Conservation (phyloP, 2,797 vertebrate species). For the Gymnoscopelus braueri region DNA sequence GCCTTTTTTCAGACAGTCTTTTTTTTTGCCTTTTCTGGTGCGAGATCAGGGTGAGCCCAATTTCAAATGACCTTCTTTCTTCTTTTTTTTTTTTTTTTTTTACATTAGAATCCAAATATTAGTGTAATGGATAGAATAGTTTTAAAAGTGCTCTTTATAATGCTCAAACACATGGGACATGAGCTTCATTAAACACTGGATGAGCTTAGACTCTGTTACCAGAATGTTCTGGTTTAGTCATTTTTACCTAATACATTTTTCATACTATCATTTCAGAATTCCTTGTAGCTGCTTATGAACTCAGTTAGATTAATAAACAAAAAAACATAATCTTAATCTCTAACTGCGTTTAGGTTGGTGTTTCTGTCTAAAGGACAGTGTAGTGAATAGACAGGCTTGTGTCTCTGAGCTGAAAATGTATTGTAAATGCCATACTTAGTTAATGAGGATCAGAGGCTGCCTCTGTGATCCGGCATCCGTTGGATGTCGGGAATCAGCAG, state of each 20-base stretch:
- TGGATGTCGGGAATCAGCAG: conserved; percentile 63
- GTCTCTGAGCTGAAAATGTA: conserved; percentile 52
- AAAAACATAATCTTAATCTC: neutral
- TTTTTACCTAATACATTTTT: too few relatives aligned
- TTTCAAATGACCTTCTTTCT: too few relatives aligned
- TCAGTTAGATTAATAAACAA: too few relatives aligned
- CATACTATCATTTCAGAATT: too few relatives aligned
- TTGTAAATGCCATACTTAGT: conserved; percentile 67
- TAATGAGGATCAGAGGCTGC: conserved; percentile 75
- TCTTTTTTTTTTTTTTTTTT: neutral
- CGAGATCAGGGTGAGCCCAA: too few relatives aligned
- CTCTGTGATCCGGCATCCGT: conserved; percentile 65
- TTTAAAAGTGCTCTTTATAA: conserved; percentile 4
- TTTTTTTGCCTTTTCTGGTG: too few relatives aligned
- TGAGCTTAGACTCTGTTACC: too few relatives aligned
- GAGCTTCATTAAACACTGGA: too few relatives aligned
- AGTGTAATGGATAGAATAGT: conserved; percentile 28
- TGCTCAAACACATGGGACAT: conserved; percentile 17
- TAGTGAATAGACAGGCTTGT: conserved; percentile 27
- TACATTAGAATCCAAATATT: conserved; percentile 8
- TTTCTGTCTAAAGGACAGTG: conserved; percentile 22
- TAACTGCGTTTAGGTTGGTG: neutral
- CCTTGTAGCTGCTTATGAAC: too few relatives aligned
- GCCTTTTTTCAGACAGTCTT: too few relatives aligned
- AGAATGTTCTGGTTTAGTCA: too few relatives aligned